Conservation (phyloP, 2,797 vertebrate species). For the Dryobates pubescens region DNA sequence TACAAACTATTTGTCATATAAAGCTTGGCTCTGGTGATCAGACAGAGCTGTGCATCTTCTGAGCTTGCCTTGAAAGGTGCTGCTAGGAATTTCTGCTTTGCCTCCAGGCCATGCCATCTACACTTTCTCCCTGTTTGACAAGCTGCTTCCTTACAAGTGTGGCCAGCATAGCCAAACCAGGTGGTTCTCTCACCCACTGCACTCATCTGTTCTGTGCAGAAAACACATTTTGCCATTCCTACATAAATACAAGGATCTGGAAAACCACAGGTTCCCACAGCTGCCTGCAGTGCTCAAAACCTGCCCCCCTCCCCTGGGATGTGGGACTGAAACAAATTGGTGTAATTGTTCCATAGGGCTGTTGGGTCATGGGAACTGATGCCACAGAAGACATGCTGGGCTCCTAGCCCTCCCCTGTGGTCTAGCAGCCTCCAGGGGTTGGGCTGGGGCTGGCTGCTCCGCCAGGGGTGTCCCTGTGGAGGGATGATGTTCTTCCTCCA, state of each 20-base stretch:
- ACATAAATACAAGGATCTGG: not conserved
- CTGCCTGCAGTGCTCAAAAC: not conserved
- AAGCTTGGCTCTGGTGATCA: not conserved
- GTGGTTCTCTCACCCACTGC: not conserved
- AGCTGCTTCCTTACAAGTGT: not conserved
- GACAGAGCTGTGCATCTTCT: not conserved
- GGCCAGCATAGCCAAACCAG: not conserved
- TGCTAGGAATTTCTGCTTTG: constrained; percentile 23
- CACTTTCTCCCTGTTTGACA: not conserved
- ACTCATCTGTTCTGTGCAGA: not conserved
- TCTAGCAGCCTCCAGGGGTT: not conserved
- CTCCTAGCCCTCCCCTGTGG: not conserved
- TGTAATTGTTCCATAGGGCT: constrained; percentile 39
- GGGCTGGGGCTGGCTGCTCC: not conserved
- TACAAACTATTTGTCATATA: not conserved
- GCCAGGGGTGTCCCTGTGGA: not conserved
- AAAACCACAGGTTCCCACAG: constrained; percentile 44
- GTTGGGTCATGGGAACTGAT: constrained; percentile 52
- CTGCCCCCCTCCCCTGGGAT: constrained; percentile 57
- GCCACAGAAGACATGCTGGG: not conserved
- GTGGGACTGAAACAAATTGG: not conserved
- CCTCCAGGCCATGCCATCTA: not conserved
- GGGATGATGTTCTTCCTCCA: not conserved
- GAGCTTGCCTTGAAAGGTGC: not conserved
- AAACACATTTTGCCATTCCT: not conserved